Percentiles rank a stretch among this genome's conserved stretches.
Evolutionary conservation across 2,888 invertebrate genomes (phyloP).

Genomic region (Unio pictorum): DNA sequence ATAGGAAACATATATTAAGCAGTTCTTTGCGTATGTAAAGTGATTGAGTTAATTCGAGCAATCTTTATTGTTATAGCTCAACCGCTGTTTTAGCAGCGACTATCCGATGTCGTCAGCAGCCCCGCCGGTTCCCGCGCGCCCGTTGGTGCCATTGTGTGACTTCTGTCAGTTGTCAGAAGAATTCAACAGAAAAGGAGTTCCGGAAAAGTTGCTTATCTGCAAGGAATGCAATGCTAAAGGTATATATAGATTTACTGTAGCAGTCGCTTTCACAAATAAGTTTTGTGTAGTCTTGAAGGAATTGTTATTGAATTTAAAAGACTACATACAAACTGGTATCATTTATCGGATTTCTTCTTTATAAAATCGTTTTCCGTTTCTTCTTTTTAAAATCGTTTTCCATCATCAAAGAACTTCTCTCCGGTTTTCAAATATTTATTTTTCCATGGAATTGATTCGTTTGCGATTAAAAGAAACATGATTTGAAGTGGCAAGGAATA

Average conservation of each 20-base stretch:
- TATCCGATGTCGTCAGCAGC: conserved; percentile 1
- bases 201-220: conserved; percentile 66
- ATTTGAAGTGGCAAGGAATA: too few relatives aligned
- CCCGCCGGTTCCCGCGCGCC: conserved; percentile 1
- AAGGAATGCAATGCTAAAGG: conserved; percentile 70
- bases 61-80: conserved; percentile 12
- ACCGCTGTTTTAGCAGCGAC: conserved; percentile 9
- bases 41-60: background rate
- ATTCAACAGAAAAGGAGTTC: conserved; percentile 67
- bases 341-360: too few relatives aligned
- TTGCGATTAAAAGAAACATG: too few relatives aligned
- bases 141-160: conserved; percentile 58
- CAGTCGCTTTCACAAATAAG: too few relatives aligned
- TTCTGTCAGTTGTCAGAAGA: conserved; percentile 64
- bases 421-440: too few relatives aligned
- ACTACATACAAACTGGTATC: too few relatives aligned
- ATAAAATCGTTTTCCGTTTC: too few relatives aligned
- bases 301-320: too few relatives aligned
- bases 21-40: background rate
- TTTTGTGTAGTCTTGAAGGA: too few relatives aligned
- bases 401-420: too few relatives aligned
- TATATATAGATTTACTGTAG: conserved; percentile 19
- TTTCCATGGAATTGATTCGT: too few relatives aligned
- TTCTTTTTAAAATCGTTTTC: too few relatives aligned
- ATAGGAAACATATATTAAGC: background rate